A percentile compares a stretch with the other conserved stretches of the same genome.
phyloP scores from a whole-genome alignment of 2,888 invertebrate genomes.

The Aporophyla lueneburgensis region DNA sequence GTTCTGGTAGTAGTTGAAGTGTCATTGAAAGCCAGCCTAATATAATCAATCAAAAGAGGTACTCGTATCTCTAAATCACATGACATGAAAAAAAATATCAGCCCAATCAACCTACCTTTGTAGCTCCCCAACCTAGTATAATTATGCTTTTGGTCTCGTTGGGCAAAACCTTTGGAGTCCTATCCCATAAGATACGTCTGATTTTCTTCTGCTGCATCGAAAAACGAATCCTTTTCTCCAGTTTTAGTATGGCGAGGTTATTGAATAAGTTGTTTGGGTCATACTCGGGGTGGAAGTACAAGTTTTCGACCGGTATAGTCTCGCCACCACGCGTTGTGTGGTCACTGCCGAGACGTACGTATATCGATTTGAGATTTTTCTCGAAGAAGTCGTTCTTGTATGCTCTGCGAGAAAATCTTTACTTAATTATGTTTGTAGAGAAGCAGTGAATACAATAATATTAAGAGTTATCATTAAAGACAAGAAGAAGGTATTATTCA shows the following conservation, averaged over 20 bases:
- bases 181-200: constrained; percentile 69
- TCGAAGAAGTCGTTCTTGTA: constrained; percentile 61
- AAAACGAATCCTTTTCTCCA: constrained; percentile 56
- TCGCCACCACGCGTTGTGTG: constrained; percentile 66
- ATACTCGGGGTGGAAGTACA: constrained; percentile 73
- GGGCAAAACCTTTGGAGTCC: constrained; percentile 26
- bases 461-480: not conserved
- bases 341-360: constrained; percentile 72
- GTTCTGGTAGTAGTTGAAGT: not conserved
- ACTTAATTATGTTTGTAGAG: not conserved
- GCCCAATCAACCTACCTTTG: constrained; percentile 62
- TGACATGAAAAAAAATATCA: not conserved
- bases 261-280: constrained; percentile 66
- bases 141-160: constrained; percentile 54
- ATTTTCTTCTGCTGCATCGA: constrained; percentile 63
- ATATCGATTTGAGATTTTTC: constrained; percentile 58
- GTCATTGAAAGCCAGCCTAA: not conserved
- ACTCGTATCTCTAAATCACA: not conserved
- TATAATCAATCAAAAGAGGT: not conserved
- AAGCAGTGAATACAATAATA: not conserved
- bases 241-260: constrained; percentile 72
- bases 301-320: constrained; percentile 59
- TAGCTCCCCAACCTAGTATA: constrained; percentile 77
- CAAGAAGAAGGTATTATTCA: too few species aligned
- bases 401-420: constrained; percentile 53